These are phyloP conservation scores for Cnemophilus loriae DNA, from an alignment of 2,113 vertebrate species.

Conservation along the genomic window DNA sequence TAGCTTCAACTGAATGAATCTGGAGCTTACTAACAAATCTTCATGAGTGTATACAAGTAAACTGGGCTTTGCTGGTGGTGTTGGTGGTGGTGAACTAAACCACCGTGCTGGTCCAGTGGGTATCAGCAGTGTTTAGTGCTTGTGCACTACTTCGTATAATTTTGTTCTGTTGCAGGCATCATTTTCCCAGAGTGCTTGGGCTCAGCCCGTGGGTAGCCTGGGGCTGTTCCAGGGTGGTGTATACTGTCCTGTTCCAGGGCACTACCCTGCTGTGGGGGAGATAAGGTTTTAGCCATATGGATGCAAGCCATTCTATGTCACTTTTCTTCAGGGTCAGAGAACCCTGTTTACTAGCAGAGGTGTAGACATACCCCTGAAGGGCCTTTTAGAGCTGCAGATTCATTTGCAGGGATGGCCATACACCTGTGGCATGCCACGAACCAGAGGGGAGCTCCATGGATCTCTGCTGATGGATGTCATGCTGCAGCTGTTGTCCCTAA, in stretches of 20 bases:
- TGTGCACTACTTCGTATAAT: neutral
- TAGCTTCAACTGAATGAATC: constrained; percentile 6
- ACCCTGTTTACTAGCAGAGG: neutral
- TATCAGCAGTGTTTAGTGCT: neutral
- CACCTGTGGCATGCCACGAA: fast-evolving
- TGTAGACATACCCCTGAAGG: neutral
- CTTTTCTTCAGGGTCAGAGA: neutral
- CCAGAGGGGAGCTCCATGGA: neutral
- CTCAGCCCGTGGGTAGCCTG: neutral
- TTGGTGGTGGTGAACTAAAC: neutral
- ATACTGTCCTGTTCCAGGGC: too few species aligned
- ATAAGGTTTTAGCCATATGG: neutral
- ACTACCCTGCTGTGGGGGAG: neutral
- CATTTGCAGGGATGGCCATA: neutral
- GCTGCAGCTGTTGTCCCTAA: neutral
- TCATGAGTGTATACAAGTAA: neutral
- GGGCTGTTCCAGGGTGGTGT: neutral
- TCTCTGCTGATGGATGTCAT: neutral
- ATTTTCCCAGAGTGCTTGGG: neutral
- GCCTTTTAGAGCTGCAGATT: neutral
- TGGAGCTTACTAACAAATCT: neutral
- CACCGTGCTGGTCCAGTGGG: neutral
- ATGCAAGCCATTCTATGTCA: neutral
- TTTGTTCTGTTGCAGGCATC: neutral
- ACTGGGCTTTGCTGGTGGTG: neutral